Base-by-base conservation (phyloP, 2,113 vertebrate species). In the Axis porcinus region DNA sequence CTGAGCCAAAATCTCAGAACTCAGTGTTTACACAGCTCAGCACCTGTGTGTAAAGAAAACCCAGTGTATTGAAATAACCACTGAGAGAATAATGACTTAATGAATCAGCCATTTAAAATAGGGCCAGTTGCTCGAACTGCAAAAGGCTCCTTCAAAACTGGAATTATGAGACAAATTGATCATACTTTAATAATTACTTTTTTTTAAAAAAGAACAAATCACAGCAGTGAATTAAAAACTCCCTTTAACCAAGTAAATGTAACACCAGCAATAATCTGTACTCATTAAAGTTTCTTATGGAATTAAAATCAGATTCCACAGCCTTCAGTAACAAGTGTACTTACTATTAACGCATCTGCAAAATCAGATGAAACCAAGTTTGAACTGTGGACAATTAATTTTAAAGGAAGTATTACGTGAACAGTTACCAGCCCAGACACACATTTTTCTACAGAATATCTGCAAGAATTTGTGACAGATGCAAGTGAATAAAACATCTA, bases 341-440 rank as follows among this genome's bases (percentile, higher is more conserved):
- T 94, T 85, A 83, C 25, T 70, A 62, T 76, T 89, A 95, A 96
- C 23, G 43, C 47, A 92, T 21, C 58, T 92, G 58, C 45, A 84
- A 95, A 82, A 95, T 82, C 55, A 95, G 67, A 85, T 57, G 15
- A 97, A 96, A 91, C 90, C 30, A 94, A 94, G 86, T 89, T 62
- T 74, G 55, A 94, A 96, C 67, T 91, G 58, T 54, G 85, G 58
- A 86, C 54, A 30, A 83, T 64, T 54, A 55, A 81, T 92, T 97
- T 91, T 92, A 82, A 92, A 95, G 54, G 45, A 95, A 89, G 43
- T 78, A 96, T 88, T 88, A 62, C 5, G 16, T 58, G 91, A 94
- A 93, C 36, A 83, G 70, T 96, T 95, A 76, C 45, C 60, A 90
- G 62, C n/a, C 92, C 5, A 54, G 81, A 67, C 13, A 30, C 33